phyloP scores from a whole-genome alignment of 2,888 invertebrate genomes.

The Lasioglossum leucozonium region DNA sequence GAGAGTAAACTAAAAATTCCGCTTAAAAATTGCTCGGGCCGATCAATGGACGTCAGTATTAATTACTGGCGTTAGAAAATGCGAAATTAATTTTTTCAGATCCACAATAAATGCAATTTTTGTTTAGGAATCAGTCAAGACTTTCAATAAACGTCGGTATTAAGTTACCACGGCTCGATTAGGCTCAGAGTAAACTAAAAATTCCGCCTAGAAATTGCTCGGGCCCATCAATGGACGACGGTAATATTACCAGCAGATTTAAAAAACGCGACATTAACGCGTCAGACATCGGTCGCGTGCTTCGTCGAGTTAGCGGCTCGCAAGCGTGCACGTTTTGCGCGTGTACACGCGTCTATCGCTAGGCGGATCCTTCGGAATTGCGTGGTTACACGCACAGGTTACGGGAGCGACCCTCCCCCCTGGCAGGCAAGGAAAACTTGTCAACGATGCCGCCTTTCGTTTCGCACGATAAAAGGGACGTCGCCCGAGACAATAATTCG shows the following conservation, averaged over 20 bases:
- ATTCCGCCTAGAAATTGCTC: not conserved
- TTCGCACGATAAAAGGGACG: conserved; percentile 54
- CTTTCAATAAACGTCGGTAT: too few species aligned
- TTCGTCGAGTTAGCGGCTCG: conserved; percentile 24
- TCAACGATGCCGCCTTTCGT: conserved; percentile 61
- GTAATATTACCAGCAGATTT: too few species aligned
- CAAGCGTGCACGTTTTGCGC: conserved; percentile 28
- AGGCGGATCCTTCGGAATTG: conserved; percentile 39
- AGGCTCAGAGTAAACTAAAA: not conserved
- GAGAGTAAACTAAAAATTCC: not conserved
- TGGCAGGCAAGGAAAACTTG: conserved; percentile 49
- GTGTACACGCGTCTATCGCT: conserved; percentile 14
- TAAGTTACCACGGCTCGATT: too few species aligned
- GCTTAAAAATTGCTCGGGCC: not conserved
- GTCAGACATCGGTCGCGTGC: conserved; percentile 39
- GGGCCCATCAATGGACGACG: not conserved
- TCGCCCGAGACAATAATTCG: conserved; percentile 64
- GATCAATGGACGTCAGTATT: too few species aligned
- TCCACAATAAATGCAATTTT: too few species aligned
- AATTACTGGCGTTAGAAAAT: too few species aligned
- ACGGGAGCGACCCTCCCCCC: not conserved
- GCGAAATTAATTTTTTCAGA: too few species aligned
- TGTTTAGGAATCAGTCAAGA: too few species aligned
- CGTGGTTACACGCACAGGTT: conserved; percentile 50
- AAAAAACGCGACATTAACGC: not conserved